Evolutionary conservation across 2,113 vertebrate species (phyloP).

Genomic region (Neotragus moschatus): DNA sequence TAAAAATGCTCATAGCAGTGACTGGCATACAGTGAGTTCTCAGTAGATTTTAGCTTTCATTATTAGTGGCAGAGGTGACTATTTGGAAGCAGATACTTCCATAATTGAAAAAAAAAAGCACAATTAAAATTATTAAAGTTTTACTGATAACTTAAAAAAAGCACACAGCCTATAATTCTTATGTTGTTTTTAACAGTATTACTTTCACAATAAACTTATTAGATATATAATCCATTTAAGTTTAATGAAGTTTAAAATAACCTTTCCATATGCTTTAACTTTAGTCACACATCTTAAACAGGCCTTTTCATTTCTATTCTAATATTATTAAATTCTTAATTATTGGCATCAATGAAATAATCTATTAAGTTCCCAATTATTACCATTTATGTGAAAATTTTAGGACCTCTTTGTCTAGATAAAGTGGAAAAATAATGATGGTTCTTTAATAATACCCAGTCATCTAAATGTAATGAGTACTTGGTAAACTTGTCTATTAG

Average conservation of each 20-base stretch:
- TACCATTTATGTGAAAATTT: neutral
- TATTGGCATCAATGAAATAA: neutral
- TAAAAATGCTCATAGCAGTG: neutral
- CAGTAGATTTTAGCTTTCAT: neutral
- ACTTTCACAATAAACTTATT: neutral
- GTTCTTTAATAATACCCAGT: neutral
- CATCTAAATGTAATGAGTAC: neutral
- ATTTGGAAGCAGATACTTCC: neutral
- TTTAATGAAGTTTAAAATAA: constrained; percentile 20
- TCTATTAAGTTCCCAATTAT: neutral
- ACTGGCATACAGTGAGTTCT: neutral
- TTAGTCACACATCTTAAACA: neutral
- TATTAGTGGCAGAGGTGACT: neutral
- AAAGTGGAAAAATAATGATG: neutral
- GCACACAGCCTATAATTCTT: neutral
- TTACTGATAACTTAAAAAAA: neutral
- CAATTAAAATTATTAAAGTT: neutral
- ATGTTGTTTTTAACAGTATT: neutral
- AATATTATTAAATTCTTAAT: neutral
- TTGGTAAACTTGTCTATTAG: neutral
- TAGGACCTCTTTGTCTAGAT: neutral
- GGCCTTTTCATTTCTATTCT: neutral
- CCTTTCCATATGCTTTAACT: neutral
- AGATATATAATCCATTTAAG: neutral
- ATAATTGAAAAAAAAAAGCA: neutral